A percentile compares a stretch with the other conserved stretches of the same genome.
Evolutionary conservation across 2,888 invertebrate genomes (phyloP).

Genomic region (Antheraea assamensis): DNA sequence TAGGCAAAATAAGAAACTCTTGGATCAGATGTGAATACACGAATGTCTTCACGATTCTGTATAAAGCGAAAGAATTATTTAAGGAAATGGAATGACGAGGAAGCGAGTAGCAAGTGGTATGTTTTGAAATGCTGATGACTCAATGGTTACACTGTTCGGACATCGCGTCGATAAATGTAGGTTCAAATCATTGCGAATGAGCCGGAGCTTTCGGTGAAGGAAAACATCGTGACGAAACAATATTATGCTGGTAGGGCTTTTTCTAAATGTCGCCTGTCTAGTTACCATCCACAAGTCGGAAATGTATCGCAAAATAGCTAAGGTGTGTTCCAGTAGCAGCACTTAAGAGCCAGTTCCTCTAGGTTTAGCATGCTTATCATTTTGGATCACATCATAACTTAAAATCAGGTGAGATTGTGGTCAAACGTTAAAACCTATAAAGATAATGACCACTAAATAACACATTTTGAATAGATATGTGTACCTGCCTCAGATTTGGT

Average conservation of each 20-base stretch:
- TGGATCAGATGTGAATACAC: background rate
- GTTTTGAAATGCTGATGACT: no score
- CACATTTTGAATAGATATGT: slow-evolving; percentile 37
- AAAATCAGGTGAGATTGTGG: background rate
- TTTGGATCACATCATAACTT: background rate
- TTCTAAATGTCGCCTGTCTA: background rate
- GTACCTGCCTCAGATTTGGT: slow-evolving; percentile 50
- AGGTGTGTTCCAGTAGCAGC: background rate
- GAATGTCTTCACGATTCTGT: background rate
- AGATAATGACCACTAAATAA: background rate
- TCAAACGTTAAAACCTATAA: no score
- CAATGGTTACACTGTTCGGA: no score
- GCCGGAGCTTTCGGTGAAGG: background rate
- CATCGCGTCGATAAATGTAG: no score
- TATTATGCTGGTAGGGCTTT: background rate
- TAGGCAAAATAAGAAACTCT: background rate
- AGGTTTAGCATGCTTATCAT: background rate
- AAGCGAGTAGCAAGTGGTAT: no score
- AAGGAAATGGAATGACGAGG: no score
- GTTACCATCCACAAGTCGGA: background rate
- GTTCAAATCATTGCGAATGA: background rate
- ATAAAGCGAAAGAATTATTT: no score
- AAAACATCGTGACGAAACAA: no score
- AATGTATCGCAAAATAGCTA: background rate
- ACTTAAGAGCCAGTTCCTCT: background rate